These are phyloP conservation scores for Psittacula echo DNA, from an alignment of 2,797 vertebrate species.

Conservation along the genomic window DNA sequence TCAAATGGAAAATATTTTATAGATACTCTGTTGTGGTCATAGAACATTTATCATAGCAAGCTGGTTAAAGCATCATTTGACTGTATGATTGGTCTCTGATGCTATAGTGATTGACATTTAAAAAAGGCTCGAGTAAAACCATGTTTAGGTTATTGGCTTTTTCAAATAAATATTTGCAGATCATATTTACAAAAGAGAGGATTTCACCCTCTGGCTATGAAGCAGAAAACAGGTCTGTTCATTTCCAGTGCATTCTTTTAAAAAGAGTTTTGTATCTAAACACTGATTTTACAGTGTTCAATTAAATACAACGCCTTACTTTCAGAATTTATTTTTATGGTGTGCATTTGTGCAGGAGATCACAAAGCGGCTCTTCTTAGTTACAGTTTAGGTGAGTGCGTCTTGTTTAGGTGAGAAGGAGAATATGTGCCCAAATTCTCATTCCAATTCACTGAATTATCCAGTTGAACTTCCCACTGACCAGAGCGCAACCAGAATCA, in stretches of 20 bases:
- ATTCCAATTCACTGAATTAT: not conserved
- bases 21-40: not conserved
- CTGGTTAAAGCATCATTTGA: not conserved
- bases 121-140: not conserved
- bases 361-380: not conserved
- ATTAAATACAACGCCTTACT: not conserved
- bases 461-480: not conserved
- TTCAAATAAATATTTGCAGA: not conserved
- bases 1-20: not conserved
- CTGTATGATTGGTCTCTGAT: not conserved
- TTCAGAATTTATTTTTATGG: rapidly evolving
- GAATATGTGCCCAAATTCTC: not conserved
- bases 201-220: not conserved
- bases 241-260: not conserved
- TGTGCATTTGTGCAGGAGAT: not conserved
- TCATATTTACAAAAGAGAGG: not conserved
- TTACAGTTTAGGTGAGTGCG: not conserved
- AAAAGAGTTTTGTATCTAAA: not conserved
- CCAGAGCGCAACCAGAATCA: not conserved
- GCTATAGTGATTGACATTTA: not conserved
- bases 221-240: not conserved
- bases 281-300: not conserved
- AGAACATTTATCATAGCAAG: not conserved
- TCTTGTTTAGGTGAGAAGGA: not conserved
- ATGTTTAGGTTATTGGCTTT: not conserved